Evolutionary conservation across 2,888 invertebrate species (phyloP).

Genomic region (Metallyticus violacea): DNA sequence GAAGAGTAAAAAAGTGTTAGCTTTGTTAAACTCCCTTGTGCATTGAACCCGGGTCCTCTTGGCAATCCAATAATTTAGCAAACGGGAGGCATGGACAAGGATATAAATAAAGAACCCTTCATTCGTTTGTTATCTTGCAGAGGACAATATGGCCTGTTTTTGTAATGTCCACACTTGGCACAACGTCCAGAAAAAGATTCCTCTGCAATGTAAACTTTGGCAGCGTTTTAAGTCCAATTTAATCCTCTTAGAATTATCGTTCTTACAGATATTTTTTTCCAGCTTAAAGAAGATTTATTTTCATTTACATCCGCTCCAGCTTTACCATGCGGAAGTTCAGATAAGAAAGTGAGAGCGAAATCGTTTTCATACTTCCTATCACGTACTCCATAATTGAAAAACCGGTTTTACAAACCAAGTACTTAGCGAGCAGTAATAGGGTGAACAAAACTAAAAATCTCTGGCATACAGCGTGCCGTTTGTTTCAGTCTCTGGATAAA

Average conservation of each 20-base stretch:
- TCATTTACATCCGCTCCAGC: neutral
- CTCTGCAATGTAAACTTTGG: neutral
- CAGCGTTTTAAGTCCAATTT: neutral
- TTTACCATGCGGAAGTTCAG: neutral
- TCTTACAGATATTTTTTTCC: neutral
- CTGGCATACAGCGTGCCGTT: no score
- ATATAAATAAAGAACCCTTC: neutral
- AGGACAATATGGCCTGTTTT: neutral
- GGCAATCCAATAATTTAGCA: no score
- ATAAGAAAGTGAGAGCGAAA: neutral
- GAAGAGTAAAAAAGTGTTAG: no score
- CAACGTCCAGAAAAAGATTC: neutral
- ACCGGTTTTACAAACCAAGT: no score
- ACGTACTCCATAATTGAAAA: neutral
- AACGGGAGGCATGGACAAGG: no score
- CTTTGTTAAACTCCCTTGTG: no score
- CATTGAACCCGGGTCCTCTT: no score
- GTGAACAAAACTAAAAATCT: no score
- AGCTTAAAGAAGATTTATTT: neutral
- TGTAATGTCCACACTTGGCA: neutral
- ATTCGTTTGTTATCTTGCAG: neutral
- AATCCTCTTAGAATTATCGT: neutral
- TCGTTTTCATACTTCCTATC: neutral
- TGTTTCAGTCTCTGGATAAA: no score
- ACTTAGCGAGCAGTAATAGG: no score